Evolutionary conservation across 1,140 invertebrate genomes (phyloP).

Genomic region (Armadillidium nasatum): DNA sequence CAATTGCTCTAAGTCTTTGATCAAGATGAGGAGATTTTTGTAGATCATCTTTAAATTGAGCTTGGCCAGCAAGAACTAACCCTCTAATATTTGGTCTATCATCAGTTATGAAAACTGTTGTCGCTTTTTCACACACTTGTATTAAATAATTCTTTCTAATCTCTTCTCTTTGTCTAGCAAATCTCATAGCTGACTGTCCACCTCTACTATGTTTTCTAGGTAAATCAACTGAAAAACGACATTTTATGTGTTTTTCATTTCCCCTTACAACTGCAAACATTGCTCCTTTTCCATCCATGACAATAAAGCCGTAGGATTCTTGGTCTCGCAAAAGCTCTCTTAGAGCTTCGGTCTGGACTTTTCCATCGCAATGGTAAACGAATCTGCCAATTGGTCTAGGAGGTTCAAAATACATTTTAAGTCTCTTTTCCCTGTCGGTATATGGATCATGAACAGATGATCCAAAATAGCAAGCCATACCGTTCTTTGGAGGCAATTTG

Average conservation of each 20-base stretch:
- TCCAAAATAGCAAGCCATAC: constrained; percentile 22
- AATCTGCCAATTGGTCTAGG: constrained; percentile 26
- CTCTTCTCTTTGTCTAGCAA: constrained; percentile 20
- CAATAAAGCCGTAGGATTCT: constrained; percentile 9
- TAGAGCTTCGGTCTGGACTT: constrained; percentile 13
- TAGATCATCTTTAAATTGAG: constrained; percentile 28
- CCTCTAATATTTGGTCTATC: constrained; percentile 12
- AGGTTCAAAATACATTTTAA: constrained; percentile 25
- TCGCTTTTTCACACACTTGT: constrained; percentile 24
- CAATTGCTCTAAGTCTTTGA: constrained; percentile 15
- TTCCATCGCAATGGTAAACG: constrained; percentile 24
- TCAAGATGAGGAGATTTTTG: constrained; percentile 24
- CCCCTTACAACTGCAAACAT: constrained; percentile 20
- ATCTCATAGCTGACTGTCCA: constrained; percentile 27
- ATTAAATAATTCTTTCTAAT: constrained; percentile 19
- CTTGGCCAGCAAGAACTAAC: constrained; percentile 23
- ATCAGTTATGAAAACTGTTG: constrained; percentile 22
- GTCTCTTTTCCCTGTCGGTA: not conserved
- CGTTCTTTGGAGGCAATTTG: constrained; percentile 16
- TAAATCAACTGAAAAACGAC: constrained; percentile 20
- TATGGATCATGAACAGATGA: constrained; percentile 8
- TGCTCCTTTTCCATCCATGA: constrained; percentile 28
- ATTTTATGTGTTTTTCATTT: constrained; percentile 14
- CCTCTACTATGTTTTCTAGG: constrained; percentile 24
- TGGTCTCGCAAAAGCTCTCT: constrained; percentile 14